Conservation (phyloP, 2,113 vertebrate species). For the Channa argus region DNA sequence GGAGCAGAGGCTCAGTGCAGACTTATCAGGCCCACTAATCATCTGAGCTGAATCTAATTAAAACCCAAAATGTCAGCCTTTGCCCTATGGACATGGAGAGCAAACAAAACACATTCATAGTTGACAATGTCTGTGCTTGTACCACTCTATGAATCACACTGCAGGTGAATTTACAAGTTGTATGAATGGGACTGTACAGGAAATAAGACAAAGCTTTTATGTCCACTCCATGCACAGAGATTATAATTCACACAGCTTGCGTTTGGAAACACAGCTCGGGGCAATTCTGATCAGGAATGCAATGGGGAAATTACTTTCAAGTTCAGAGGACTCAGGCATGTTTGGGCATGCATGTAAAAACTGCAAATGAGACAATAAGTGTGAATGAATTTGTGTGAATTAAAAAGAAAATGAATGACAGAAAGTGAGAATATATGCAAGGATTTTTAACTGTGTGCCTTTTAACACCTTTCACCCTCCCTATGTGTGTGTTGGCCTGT, state of each 20-base stretch:
- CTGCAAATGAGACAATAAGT: conserved; percentile 6
- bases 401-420: conserved; percentile 21
- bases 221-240: conserved; percentile 46
- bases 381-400: background rate
- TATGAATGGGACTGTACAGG: conserved; percentile 11
- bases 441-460: conserved; percentile 33
- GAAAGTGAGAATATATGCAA: conserved; percentile 29
- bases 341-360: conserved; percentile 26
- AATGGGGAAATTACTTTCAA: conserved; percentile 48
- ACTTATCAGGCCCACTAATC: conserved; percentile 63
- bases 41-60: conserved; percentile 69
- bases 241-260: conserved; percentile 59
- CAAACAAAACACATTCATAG: conserved; percentile 25
- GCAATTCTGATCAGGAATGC: conserved; percentile 61
- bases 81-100: conserved; percentile 31
- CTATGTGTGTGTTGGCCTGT: conserved; percentile 12
- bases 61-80: conserved; percentile 63
- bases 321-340: conserved; percentile 39
- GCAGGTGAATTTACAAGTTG: conserved; percentile 32
- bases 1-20: conserved; percentile 27
- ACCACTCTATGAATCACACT: conserved; percentile 23
- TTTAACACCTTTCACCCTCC: conserved; percentile 12
- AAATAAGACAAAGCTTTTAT: conserved; percentile 55
- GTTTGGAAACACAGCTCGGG: conserved; percentile 49
- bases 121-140: conserved; percentile 4